These are phyloP conservation scores for Buceros bicornis DNA, from an alignment of 2,797 vertebrate genomes.

Conservation along the genomic window DNA sequence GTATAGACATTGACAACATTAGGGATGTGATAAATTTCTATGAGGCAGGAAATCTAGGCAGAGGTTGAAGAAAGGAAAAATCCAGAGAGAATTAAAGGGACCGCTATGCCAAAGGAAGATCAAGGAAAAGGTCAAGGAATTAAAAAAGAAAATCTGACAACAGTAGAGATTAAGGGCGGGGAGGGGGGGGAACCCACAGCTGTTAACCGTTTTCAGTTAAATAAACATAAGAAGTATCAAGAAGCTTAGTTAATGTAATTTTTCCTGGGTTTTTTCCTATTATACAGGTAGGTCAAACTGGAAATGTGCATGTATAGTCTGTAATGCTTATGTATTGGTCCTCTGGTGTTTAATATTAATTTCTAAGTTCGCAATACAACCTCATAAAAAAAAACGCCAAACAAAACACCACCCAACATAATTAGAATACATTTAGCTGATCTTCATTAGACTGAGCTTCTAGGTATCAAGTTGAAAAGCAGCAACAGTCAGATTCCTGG, in stretches of 20 bases:
- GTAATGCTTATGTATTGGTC: not conserved
- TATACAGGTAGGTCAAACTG: not conserved
- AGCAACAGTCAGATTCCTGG: not conserved
- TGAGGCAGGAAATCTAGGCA: not conserved
- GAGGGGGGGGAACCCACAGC: not conserved
- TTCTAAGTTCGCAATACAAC: not conserved
- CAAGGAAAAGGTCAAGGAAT: not conserved
- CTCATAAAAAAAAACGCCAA: not conserved
- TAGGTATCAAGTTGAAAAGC: not conserved
- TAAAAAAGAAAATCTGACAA: not conserved
- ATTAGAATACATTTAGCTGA: not conserved
- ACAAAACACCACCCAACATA: not conserved
- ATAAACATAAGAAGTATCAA: not conserved
- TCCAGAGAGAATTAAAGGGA: not conserved
- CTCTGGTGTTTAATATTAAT: not conserved
- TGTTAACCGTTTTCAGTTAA: not conserved
- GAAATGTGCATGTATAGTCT: accelerated
- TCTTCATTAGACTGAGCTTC: not conserved
- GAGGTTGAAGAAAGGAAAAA: not conserved
- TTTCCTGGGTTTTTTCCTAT: not conserved
- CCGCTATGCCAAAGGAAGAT: not conserved
- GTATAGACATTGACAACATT: not conserved
- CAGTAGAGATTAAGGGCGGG: not conserved
- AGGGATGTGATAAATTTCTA: not conserved
- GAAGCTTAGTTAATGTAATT: not conserved